Conservation (phyloP, 2,113 vertebrate genomes). For the Sphaerodactylus townsendi region DNA sequence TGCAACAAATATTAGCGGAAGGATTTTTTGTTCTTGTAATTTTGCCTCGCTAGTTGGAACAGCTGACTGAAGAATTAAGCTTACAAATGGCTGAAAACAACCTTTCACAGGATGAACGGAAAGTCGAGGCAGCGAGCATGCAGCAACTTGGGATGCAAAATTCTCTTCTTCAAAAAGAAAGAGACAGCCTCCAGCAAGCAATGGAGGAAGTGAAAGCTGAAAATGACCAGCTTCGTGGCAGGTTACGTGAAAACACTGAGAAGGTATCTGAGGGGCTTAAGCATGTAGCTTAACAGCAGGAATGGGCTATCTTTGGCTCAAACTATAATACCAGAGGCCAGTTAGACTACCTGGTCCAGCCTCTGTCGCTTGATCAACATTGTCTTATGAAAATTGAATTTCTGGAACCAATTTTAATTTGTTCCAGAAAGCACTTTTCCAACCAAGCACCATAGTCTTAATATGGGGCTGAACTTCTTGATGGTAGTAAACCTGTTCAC, state of each 20-base stretch:
- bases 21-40: too few species aligned
- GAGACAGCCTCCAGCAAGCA: conserved; percentile 57
- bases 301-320: background rate
- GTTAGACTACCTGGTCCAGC: background rate
- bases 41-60: background rate
- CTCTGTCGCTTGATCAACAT: background rate
- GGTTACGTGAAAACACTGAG: conserved; percentile 48
- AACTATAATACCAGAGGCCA: background rate
- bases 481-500: too few species aligned
- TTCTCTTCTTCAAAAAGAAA: conserved; percentile 35
- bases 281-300: rapidly evolving
- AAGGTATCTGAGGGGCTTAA: conserved; percentile 19
- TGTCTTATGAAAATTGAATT: too few species aligned
- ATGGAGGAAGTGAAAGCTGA: conserved; percentile 49
- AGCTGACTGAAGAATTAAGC: conserved; percentile 7
- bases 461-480: background rate
- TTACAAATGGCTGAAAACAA: background rate
- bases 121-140: background rate
- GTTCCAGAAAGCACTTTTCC: too few species aligned
- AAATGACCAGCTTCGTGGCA: conserved; percentile 59
- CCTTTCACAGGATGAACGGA: background rate
- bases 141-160: conserved; percentile 25
- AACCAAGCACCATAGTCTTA: background rate
- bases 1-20: background rate
- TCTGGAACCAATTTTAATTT: too few species aligned